phyloP scores from a whole-genome alignment of 2,888 invertebrate species.

The Sericinus montela region DNA sequence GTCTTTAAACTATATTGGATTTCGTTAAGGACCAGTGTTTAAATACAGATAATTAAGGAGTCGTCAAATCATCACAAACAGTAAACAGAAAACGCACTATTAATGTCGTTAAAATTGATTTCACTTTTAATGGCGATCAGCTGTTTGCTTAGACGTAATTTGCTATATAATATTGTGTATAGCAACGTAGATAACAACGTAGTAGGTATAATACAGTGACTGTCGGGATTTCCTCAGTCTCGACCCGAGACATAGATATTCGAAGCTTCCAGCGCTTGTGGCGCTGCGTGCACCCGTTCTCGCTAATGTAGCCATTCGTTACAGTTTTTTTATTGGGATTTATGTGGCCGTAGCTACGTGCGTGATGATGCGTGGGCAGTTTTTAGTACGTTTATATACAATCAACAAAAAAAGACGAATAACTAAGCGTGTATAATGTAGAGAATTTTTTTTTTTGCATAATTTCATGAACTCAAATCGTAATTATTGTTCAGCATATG shows the following conservation, averaged over 20 bases:
- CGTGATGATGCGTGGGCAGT: no score
- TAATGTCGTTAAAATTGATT: slow-evolving; percentile 25
- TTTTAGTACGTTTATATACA: no score
- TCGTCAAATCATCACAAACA: not conserved
- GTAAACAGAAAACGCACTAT: not conserved
- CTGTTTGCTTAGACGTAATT: slow-evolving; percentile 62
- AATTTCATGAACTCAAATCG: no score
- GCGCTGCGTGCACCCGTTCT: slow-evolving; percentile 35
- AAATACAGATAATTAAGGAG: no score
- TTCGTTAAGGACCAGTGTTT: no score
- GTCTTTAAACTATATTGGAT: no score
- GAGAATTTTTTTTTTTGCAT: no score
- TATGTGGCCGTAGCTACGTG: no score
- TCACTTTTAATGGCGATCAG: slow-evolving; percentile 51
- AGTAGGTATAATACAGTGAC: slow-evolving; percentile 30
- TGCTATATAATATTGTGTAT: slow-evolving; percentile 53
- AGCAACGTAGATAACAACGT: slow-evolving; percentile 37
- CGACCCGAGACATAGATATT: slow-evolving; percentile 50
- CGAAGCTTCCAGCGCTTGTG: slow-evolving; percentile 38
- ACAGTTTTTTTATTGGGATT: not conserved
- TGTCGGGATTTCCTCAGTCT: slow-evolving; percentile 57
- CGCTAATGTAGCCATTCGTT: not conserved
- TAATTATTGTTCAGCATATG: no score
- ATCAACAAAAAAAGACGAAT: no score
- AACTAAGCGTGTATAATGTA: no score